Conservation (phyloP, 2,888 invertebrate genomes). For the Lithophane socia region DNA sequence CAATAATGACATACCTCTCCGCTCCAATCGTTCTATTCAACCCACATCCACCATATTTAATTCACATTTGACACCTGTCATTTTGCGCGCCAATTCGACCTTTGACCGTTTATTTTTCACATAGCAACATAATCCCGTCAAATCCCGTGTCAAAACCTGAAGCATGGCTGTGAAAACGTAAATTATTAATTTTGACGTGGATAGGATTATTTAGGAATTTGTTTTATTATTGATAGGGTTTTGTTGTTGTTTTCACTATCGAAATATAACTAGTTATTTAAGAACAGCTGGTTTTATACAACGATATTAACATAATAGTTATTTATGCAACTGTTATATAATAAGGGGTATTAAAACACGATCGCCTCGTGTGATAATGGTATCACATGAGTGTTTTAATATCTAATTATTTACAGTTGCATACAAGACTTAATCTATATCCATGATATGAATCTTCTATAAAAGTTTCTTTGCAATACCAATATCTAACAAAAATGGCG, state of each 20-base stretch:
- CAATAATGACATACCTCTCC: not conserved
- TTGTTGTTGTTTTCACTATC: not conserved
- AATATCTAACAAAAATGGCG: no score
- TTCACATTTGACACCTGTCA: slow-evolving; percentile 84
- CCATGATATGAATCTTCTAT: no score
- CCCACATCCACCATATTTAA: slow-evolving; percentile 75
- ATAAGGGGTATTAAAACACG: no score
- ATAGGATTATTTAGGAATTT: slow-evolving; percentile 52
- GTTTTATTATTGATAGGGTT: slow-evolving; percentile 35
- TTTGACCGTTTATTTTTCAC: slow-evolving; percentile 79
- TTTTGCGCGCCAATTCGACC: slow-evolving; percentile 76
- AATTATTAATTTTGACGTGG: slow-evolving; percentile 56
- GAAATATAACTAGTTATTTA: not conserved
- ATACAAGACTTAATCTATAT: no score
- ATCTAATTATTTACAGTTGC: no score
- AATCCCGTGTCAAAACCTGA: slow-evolving; percentile 68
- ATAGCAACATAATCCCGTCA: slow-evolving; percentile 68
- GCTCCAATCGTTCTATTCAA: slow-evolving; percentile 31
- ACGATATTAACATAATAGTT: not conserved
- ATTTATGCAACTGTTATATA: no score
- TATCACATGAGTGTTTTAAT: no score
- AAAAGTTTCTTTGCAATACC: no score
- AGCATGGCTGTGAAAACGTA: slow-evolving; percentile 58
- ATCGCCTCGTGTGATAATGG: no score
- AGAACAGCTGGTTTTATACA: not conserved